Base-by-base conservation (phyloP, 2,888 invertebrate species). In the Athrips mouffetella region DNA sequence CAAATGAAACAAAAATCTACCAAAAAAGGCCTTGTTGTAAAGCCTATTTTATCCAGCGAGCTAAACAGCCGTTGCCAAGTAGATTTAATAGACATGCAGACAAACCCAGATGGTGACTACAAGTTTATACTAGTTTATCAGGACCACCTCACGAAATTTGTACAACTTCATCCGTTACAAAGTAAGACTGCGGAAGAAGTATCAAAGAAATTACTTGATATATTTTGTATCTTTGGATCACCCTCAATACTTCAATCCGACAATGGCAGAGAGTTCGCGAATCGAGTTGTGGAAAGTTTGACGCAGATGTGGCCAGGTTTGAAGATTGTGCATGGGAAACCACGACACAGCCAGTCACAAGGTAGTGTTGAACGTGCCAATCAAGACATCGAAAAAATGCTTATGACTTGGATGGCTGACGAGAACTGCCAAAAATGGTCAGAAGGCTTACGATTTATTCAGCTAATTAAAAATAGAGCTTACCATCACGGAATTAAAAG, bases 381-480 rank as follows among this genome's bases (percentile, higher is more conserved):
- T 50, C 63, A 64, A 52, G 67, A 65, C 49, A 52, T 70, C 23
- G 55, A 68, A 54, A 71, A 70, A 50, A 72, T 70, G 61, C 35
- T 64, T 30, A 45, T 45, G 39, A 49, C 67, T 4, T 76, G 72
- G 76, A 56, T 76, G 62, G 51, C 54, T 31, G 58, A 61, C 45
- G 67, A 70, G 47, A 52, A 65, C 33, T 62, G 58, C 21, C 62
- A 41, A 23, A 62, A 65, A 46, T 78, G 74, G 76, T 60, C 58
- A 40, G 61, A 70, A 52, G 73, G 73, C n/a, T 51, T 72, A 42
- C 35, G 50, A 30, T 74, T 70, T 54, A 58, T 73, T 25, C 71
- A 72, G 55, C 57, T 70, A 8, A 33, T 33, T 13, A 33, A 33
- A 42, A 47, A 47, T 30, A 39, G 39, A 21, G 47, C 47, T 30